Evolutionary conservation across 2,113 vertebrate genomes (phyloP), one percentile per base, ranked within the genome.

Genomic region (Nothocercus nigrocapillus): DNA sequence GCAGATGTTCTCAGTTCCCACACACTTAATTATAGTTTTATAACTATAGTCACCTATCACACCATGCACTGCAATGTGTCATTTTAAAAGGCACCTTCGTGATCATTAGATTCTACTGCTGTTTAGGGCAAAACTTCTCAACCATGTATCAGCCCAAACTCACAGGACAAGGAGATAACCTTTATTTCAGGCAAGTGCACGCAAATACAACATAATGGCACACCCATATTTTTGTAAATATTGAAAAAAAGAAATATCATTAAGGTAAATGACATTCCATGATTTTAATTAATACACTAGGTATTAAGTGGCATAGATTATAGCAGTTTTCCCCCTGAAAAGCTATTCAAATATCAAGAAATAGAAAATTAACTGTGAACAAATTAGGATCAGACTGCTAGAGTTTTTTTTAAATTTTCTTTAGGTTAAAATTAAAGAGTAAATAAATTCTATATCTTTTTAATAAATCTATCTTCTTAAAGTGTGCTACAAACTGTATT

Each of bases 1-100:
- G 74, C 68, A 96, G 85, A 95, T 88, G 49, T 81, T 95, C 77
- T 82, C 32, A 69, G 61, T 59, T 94, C 88, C 81, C 77, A 82
- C 92, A 74, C 38, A 81, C 38, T 68, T 67, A 88, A 92, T 94
- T 64, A 59, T 7, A 76, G 85, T 85, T 85, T 79, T 64, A 51
- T 75, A 93, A 92, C 62, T 51, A 62, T 64, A 68, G 53, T 82
- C 77, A 94, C 68, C 59, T 72, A 90, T 68, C 70, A 76, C 21
- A 66, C 24, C 61, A 62, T 56, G 38, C 62, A 77, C n/a, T 81
- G 72, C 72, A 81, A 74, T 8, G 20, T 90, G 58, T 59, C 45
- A 83, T 73, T 91, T 69, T 25, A 62, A 94, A 91, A 93, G 53
- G 22, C 61, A 49, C 58, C 82, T 66, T 44, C 45, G 78, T 89